Evolutionary conservation across 2,797 vertebrate genomes (phyloP), one percentile per base, ranked within the genome.

Genomic region (Coregonus sp.): DNA sequence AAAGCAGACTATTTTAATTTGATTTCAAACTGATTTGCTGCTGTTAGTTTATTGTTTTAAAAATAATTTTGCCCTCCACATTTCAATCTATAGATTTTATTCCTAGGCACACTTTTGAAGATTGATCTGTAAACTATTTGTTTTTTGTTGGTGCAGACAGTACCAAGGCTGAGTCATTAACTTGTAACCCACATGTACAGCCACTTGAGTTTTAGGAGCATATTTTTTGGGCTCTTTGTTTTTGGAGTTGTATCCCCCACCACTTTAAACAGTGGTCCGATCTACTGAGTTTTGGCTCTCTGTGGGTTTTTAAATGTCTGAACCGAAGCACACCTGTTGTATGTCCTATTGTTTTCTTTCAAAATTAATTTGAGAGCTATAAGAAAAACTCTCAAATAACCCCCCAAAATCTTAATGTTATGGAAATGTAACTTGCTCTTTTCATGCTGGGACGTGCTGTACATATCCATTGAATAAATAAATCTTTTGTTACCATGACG

Each of bases 21-120:
- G 0, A 47, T 47, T 47, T 47, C 40, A 47, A 47, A 47, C 40
- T 47, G 40, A 47, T 47, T 12, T 47, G 40, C 40, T 47, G 40
- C 40, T 47, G 40, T 47, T 11, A 47, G 14, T 59, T 59, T 20
- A n/a, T 59, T 25, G 25, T 59, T 20, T 20, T 3, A 47, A 47
- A 18, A 3, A 25, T 65, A 1, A 11, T 47, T 11, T 33, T 66
- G 14, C 65, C 63, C 63, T 15, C 14, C 65, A 16, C 73, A 72
- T 80, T 84, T 76, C 66, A 73, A 78, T 84, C 74, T 37, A 70
- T 76, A 76, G 75, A 68, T 84, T 84, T 84, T 82, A 76, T 77
- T 9, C 56, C 61, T 29, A 68, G 73, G 56, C 72, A 73, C 67
- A 56, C 74, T 78, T 85, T 85, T 85, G 80, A 74, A 82, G 74